phyloP scores from a whole-genome alignment of 2,797 vertebrate species.

The Tamandua tetradactyla region DNA sequence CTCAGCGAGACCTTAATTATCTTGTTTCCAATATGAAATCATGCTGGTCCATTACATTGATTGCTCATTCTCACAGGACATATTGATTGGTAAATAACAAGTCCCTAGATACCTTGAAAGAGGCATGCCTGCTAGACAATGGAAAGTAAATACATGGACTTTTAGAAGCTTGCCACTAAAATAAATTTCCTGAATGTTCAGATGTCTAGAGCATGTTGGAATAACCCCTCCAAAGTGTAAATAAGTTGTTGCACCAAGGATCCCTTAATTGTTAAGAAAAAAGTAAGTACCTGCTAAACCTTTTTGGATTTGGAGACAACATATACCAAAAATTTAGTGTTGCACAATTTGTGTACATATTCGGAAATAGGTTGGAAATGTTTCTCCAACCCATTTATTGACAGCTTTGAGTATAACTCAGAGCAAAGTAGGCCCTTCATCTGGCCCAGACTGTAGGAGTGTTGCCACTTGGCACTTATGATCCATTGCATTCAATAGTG shows the following conservation, averaged over 20 bases:
- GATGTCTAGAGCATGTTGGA: background rate
- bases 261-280: background rate
- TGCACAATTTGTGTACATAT: background rate
- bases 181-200: background rate
- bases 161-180: background rate
- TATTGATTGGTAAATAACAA: background rate
- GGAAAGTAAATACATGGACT: background rate
- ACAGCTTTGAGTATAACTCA: background rate
- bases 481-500: background rate
- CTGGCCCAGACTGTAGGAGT: background rate
- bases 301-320: background rate
- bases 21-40: constrained; percentile 48
- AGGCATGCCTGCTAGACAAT: background rate
- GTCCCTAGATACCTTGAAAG: background rate
- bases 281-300: background rate
- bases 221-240: background rate
- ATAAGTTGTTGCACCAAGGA: background rate
- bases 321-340: background rate
- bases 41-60: background rate
- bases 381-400: background rate
- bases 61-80: background rate
- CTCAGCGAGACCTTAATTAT: constrained; percentile 40
- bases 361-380: no score
- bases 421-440: background rate
- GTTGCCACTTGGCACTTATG: background rate